Evolutionary conservation across 2,797 vertebrate genomes (phyloP).

Genomic region (Acanthornis magna): DNA sequence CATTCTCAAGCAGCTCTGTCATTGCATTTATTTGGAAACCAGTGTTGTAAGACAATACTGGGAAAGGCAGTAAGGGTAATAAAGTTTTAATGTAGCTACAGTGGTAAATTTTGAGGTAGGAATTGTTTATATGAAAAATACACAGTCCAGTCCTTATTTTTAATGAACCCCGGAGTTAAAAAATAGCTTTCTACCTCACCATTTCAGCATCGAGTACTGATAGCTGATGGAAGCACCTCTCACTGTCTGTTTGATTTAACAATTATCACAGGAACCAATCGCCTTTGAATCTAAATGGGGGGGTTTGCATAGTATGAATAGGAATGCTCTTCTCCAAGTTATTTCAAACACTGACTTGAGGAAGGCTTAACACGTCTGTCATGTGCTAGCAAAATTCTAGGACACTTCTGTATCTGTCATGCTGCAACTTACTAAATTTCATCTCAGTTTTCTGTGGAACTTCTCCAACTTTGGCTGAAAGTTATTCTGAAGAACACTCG

Average conservation of each 20-base stretch:
- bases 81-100: neutral
- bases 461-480: neutral
- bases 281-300: neutral
- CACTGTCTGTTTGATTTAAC: neutral
- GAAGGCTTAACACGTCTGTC: neutral
- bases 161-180: neutral
- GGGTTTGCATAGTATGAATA: neutral
- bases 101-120: neutral
- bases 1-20: neutral
- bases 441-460: conserved; percentile 26
- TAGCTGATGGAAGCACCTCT: neutral
- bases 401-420: conserved; percentile 8
- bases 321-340: neutral
- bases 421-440: neutral
- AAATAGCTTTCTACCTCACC: neutral
- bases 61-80: neutral
- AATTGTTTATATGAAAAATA: neutral
- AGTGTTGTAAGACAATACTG: neutral
- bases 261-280: neutral
- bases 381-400: neutral
- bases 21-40: neutral
- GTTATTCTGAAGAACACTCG: neutral
- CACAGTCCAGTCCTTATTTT: neutral
- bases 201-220: neutral
- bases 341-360: neutral